Evolutionary conservation across 30 jellyfish, hydroid and myxozoan species (phyloP).

Genomic region (Nemopilema nomurai): DNA sequence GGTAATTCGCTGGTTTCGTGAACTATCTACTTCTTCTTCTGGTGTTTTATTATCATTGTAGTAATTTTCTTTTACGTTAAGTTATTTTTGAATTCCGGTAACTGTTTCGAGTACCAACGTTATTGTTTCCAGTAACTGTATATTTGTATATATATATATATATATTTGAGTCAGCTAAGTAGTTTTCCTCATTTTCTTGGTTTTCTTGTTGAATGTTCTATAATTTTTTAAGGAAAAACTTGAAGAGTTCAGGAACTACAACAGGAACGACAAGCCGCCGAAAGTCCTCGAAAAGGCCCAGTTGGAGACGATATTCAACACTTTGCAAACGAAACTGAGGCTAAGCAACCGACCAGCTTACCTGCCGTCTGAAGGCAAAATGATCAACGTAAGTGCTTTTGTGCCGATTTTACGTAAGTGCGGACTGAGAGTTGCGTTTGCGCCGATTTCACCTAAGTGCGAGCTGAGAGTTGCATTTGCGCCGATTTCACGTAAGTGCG

Average conservation of each 20-base stretch:
- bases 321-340: slow-evolving; percentile 92
- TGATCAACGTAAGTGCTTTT: slow-evolving; percentile 74
- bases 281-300: slow-evolving; percentile 93
- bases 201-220: background rate
- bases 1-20: slow-evolving; percentile 65
- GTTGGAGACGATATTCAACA: slow-evolving; percentile 88
- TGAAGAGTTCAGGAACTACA: slow-evolving; percentile 95
- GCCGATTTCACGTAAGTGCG: too few species aligned
- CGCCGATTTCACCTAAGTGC: too few species aligned
- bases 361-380: slow-evolving; percentile 98
- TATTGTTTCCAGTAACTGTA: too few species aligned
- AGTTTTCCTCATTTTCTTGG: background rate
- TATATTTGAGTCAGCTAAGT: too few species aligned
- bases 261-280: slow-evolving; percentile 97
- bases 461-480: too few species aligned
- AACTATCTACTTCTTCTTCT: too few species aligned
- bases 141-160: too few species aligned
- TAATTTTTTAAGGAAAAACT: slow-evolving; percentile 75
- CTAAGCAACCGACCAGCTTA: slow-evolving; percentile 96
- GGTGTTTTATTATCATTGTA: too few species aligned
- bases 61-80: too few species aligned
- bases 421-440: too few species aligned
- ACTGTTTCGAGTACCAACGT: too few species aligned
- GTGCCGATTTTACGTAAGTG: background rate
- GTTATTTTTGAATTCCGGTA: too few species aligned